These are phyloP conservation scores for Sminthurides aquaticus DNA, from an alignment of 2,888 invertebrate species.

Conservation along the genomic window DNA sequence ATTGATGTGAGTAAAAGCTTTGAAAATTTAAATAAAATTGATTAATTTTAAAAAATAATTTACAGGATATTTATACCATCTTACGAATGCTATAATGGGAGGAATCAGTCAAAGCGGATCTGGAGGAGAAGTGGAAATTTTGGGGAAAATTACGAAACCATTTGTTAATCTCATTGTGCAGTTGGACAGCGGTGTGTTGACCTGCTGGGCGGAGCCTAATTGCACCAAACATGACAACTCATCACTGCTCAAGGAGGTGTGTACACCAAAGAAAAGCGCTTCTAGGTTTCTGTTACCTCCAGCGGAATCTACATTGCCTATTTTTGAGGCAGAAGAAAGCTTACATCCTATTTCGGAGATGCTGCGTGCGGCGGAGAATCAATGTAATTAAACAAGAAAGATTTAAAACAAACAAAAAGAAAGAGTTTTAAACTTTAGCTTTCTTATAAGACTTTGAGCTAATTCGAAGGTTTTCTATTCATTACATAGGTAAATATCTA, in stretches of 20 bases:
- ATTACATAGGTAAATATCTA: constrained; percentile 44
- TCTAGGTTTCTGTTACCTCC: not conserved
- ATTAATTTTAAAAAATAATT: not conserved
- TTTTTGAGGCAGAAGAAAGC: not conserved
- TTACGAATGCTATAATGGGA: constrained; percentile 46
- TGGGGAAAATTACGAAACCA: constrained; percentile 49
- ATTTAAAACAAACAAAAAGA: no score
- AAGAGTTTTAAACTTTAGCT: no score
- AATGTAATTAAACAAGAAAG: constrained; percentile 11
- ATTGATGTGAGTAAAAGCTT: no score
- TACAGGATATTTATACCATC: constrained; percentile 46
- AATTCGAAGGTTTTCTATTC: no score
- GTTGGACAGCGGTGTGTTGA: constrained; percentile 48
- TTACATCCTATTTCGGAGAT: not conserved
- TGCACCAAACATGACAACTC: constrained; percentile 44
- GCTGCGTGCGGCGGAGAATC: not conserved
- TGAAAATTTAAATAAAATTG: no score
- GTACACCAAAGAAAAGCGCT: constrained; percentile 24
- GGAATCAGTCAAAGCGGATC: constrained; percentile 39
- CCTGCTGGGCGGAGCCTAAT: constrained; percentile 46
- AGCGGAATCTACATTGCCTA: not conserved
- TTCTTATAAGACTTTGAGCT: no score
- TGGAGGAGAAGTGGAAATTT: constrained; percentile 45
- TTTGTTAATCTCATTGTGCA: constrained; percentile 48
- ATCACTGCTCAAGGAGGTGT: constrained; percentile 45